These are phyloP conservation scores for Ephydatia muelleri DNA, from an alignment of 37 sponge, comb jelly and placozoan species.

Conservation along the genomic window DNA sequence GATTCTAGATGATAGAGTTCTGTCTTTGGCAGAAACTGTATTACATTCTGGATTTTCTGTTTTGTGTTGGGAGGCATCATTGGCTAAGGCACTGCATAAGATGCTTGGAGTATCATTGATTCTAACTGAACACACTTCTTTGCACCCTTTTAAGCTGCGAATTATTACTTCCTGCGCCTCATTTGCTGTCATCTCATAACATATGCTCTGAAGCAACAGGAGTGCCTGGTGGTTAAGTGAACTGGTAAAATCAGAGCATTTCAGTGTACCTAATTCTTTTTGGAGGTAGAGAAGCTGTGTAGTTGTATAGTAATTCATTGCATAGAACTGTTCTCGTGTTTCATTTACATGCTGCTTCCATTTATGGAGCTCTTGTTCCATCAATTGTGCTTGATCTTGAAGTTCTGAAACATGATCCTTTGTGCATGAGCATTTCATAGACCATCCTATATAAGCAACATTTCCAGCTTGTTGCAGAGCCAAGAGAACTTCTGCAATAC, in stretches of 20 bases:
- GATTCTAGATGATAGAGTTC: background rate
- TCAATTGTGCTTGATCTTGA: slow-evolving; percentile 7
- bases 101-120: background rate
- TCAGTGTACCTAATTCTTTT: slow-evolving; percentile 37
- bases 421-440: slow-evolving; percentile 26
- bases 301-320: slow-evolving; percentile 70
- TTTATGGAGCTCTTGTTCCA: slow-evolving; percentile 43
- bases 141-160: background rate
- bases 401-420: slow-evolving; percentile 14
- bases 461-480: slow-evolving; percentile 36
- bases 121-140: background rate
- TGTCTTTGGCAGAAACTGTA: background rate
- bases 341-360: slow-evolving; percentile 33
- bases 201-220: slow-evolving; percentile 39
- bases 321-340: slow-evolving; percentile 33
- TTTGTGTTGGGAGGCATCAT: background rate
- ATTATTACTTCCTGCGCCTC: background rate
- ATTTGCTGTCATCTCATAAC: slow-evolving; percentile 11
- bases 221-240: slow-evolving; percentile 19
- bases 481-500: slow-evolving; percentile 42
- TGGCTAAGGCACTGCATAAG: background rate
- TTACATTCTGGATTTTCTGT: background rate
- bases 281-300: slow-evolving; percentile 52
- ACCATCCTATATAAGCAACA: slow-evolving; percentile 43
- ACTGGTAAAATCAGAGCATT: background rate